Evolutionary conservation across 1,140 invertebrate species (phyloP).

Genomic region (Neelides sp.): DNA sequence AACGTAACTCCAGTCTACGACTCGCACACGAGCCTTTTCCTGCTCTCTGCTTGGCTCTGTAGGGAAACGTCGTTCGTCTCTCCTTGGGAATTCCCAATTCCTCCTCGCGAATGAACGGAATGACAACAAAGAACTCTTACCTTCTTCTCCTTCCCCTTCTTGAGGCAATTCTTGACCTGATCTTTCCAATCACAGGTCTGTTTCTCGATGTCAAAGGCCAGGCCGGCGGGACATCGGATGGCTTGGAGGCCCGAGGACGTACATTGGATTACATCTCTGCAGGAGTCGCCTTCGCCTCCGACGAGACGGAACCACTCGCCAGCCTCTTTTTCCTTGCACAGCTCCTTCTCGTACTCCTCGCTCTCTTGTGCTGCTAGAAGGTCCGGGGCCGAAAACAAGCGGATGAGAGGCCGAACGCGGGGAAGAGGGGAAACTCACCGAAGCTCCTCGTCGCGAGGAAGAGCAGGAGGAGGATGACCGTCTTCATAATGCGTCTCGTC

Average conservation of each 20-base stretch:
- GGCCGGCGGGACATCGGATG: constrained; percentile 67
- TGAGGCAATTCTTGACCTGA: constrained; percentile 80
- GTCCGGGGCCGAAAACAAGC: neutral
- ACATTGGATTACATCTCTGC: constrained; percentile 88
- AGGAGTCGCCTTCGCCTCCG: constrained; percentile 78
- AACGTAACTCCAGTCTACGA: too few species aligned
- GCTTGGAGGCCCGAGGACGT: constrained; percentile 56
- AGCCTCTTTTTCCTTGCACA: constrained; percentile 88
- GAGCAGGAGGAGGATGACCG: too few species aligned
- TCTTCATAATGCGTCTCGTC: too few species aligned
- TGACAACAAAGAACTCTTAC: constrained; percentile 30
- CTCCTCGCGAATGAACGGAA: too few species aligned
- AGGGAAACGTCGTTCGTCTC: too few species aligned
- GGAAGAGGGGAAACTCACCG: neutral
- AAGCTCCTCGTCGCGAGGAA: too few species aligned
- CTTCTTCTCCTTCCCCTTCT: constrained; percentile 80
- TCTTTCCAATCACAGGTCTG: constrained; percentile 93
- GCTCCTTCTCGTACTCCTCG: constrained; percentile 70
- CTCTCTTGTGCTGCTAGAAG: constrained; percentile 15
- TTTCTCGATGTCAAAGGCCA: constrained; percentile 89
- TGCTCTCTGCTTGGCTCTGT: too few species aligned
- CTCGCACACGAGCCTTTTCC: too few species aligned
- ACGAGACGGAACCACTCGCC: constrained; percentile 87
- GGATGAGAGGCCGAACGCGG: neutral
- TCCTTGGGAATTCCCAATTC: too few species aligned